Percentiles rank a stretch among this genome's conserved stretches.
phyloP scores from a whole-genome alignment of 1,140 invertebrate species.

The Ostrea denselamellosa region DNA sequence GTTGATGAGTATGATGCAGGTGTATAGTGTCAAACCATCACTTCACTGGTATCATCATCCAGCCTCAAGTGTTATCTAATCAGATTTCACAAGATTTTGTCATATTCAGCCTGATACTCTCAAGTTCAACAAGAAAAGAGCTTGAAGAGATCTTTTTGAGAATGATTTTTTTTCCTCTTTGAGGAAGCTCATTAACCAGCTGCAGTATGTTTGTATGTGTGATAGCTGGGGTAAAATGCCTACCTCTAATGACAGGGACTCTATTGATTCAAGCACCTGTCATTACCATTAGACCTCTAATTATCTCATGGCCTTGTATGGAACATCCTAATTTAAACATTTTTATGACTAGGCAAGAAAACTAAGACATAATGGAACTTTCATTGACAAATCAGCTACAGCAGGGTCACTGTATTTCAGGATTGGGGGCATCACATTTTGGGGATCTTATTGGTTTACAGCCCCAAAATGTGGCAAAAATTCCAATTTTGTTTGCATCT shows the following conservation, averaged over 20 bases:
- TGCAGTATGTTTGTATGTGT: background rate
- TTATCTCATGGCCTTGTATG: conserved; percentile 14
- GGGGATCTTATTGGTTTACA: too few relatives aligned
- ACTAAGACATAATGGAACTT: too few relatives aligned
- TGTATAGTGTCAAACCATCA: background rate
- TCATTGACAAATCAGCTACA: too few relatives aligned
- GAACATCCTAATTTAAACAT: background rate
- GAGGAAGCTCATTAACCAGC: background rate
- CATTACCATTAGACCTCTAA: background rate
- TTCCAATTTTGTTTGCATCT: too few relatives aligned
- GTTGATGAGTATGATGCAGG: background rate
- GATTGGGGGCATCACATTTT: too few relatives aligned
- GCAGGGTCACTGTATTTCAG: too few relatives aligned
- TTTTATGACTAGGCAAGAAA: background rate
- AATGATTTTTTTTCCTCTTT: background rate
- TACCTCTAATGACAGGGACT: background rate
- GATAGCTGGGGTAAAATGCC: background rate
- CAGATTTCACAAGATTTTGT: background rate
- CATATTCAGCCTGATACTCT: too few relatives aligned
- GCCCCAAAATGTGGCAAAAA: too few relatives aligned
- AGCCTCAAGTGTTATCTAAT: background rate
- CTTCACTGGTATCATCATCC: background rate
- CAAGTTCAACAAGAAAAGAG: background rate
- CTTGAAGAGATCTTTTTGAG: background rate
- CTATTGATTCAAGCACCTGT: background rate